phyloP scores from a whole-genome alignment of 2,797 vertebrate species.

The Siniperca undulata region DNA sequence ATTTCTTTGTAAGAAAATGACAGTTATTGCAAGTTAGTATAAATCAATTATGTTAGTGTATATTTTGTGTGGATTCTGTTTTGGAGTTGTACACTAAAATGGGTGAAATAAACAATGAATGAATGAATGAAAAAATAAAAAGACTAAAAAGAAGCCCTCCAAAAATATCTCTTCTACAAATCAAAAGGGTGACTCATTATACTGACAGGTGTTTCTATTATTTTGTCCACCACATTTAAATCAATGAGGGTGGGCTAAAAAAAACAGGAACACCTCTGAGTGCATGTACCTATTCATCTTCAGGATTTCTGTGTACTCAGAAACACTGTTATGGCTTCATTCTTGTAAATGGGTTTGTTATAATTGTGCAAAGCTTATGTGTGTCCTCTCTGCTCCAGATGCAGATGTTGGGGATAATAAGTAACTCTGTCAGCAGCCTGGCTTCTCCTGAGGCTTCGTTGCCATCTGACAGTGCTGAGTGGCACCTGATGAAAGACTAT shows the following conservation, averaged over 20 bases:
- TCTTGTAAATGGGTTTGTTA: neutral
- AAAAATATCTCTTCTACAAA: neutral
- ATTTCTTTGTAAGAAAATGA: neutral
- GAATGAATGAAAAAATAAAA: too few relatives aligned
- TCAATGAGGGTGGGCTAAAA: neutral
- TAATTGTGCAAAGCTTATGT: neutral
- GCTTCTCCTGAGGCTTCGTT: constrained; percentile 75
- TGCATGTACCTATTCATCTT: neutral
- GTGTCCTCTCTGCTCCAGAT: constrained; percentile 76
- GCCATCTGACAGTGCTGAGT: constrained; percentile 70
- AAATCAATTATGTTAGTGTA: neutral
- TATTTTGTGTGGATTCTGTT: neutral
- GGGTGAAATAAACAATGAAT: neutral
- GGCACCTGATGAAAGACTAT: constrained; percentile 85
- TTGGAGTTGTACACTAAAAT: neutral
- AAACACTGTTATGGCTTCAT: neutral
- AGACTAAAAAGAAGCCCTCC: neutral
- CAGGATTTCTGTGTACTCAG: neutral
- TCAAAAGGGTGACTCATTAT: neutral
- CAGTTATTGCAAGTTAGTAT: too few relatives aligned
- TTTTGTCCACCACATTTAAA: neutral
- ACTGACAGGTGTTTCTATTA: neutral
- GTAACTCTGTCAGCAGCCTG: constrained; percentile 81
- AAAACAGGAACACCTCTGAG: too few relatives aligned
- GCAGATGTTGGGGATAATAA: constrained; percentile 87